Conservation (phyloP, 2,797 vertebrate genomes). For the Enteromius radiatus region DNA sequence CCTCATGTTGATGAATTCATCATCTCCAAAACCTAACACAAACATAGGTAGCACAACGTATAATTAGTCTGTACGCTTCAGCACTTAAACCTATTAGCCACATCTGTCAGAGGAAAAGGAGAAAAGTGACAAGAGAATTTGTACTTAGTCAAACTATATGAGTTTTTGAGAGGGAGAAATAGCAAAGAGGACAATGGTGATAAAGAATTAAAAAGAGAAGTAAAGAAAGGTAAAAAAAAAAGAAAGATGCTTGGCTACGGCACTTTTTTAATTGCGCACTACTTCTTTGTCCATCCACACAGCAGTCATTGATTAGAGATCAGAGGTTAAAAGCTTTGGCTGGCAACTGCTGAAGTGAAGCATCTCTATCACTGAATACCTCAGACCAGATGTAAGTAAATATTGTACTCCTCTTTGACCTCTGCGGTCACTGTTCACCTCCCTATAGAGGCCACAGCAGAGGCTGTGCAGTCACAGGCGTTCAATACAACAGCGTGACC, state of each 20-base stretch:
- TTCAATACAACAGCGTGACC: conserved; percentile 27
- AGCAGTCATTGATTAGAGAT: conserved; percentile 51
- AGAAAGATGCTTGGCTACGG: background rate
- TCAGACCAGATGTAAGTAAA: conserved; percentile 59
- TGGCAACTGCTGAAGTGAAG: conserved; percentile 42
- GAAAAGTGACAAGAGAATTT: conserved; percentile 2
- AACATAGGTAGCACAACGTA: conserved; percentile 67
- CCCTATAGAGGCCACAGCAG: conserved; percentile 2
- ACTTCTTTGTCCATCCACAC: conserved; percentile 13
- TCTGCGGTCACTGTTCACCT: conserved; percentile 57
- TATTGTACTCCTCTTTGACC: conserved; percentile 64
- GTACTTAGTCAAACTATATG: conserved; percentile 1
- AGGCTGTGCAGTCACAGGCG: background rate
- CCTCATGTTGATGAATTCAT: conserved; percentile 62
- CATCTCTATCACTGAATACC: conserved; percentile 43
- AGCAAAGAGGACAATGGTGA: background rate
- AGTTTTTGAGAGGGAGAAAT: conserved; percentile 10
- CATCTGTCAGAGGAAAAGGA: conserved; percentile 46
- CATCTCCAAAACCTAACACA: conserved; percentile 68
- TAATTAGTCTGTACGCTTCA: conserved; percentile 71
- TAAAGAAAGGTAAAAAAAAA: background rate
- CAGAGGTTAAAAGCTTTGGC: conserved; percentile 48
- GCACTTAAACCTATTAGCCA: conserved; percentile 76
- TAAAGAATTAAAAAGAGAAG: background rate
- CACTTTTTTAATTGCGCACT: conserved; percentile 45